Percentiles rank a stretch among this genome's conserved stretches.
These are phyloP conservation scores for Cynocephalus volans DNA, from an alignment of 2,113 vertebrate genomes.

Conservation along the genomic window DNA sequence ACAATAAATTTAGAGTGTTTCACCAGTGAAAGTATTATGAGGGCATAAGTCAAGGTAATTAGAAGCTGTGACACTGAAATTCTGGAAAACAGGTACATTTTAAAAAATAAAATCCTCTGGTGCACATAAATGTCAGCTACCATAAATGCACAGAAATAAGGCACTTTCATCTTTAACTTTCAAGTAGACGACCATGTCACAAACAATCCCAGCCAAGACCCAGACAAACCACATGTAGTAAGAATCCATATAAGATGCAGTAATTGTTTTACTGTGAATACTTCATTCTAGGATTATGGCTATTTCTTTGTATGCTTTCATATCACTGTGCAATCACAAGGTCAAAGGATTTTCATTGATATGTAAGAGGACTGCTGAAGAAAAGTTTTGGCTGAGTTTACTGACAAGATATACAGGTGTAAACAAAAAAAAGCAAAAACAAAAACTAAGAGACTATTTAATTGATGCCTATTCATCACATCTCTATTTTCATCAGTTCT, in stretches of 20 bases:
- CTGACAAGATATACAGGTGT: not conserved
- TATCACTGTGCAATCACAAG: not conserved
- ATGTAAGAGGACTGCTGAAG: not conserved
- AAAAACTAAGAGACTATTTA: conserved; percentile 27
- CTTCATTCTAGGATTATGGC: not conserved
- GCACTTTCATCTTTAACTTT: conserved; percentile 4
- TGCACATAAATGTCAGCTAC: not conserved
- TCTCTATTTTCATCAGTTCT: conserved; percentile 40
- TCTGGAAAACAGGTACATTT: not conserved
- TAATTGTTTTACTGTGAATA: conserved; percentile 13
- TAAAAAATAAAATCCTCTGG: conserved; percentile 46
- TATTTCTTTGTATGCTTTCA: not conserved
- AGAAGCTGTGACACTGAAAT: not conserved
- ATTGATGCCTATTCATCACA: conserved; percentile 36
- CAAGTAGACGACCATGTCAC: not conserved
- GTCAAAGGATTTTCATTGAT: conserved; percentile 7
- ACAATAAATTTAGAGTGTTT: not conserved
- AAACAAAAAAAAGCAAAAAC: conserved; percentile 21
- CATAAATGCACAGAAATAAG: not conserved
- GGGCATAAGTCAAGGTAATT: not conserved
- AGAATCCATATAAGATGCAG: not conserved
- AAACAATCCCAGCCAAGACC: not conserved
- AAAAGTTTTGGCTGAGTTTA: not conserved
- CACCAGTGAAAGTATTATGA: not conserved
- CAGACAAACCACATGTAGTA: not conserved